These are phyloP conservation scores for Drosophila auraria DNA, from an alignment of 1,140 invertebrate species.

Conservation along the genomic window DNA sequence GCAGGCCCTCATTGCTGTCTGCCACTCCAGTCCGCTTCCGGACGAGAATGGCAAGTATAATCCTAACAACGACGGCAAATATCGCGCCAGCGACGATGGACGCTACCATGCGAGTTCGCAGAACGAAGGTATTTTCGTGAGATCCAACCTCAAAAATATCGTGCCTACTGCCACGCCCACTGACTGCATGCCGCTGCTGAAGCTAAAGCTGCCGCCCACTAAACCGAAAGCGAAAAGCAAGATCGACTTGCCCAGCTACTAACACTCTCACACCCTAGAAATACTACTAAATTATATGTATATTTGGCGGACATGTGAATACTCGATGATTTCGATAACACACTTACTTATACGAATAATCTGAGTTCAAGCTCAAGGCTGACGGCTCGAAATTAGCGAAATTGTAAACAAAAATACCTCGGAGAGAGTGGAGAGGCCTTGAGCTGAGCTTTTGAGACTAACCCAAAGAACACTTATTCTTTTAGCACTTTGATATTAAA, in stretches of 20 bases:
- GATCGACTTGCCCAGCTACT: slow-evolving; percentile 33
- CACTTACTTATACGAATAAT: slow-evolving; percentile 23
- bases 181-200: slow-evolving; percentile 58
- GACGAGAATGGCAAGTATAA: slow-evolving; percentile 81
- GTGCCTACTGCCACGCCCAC: slow-evolving; percentile 53
- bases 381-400: slow-evolving; percentile 36
- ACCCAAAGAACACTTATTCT: slow-evolving; percentile 16
- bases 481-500: slow-evolving; percentile 63
- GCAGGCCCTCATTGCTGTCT: slow-evolving; percentile 75
- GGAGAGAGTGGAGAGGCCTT: slow-evolving; percentile 6
- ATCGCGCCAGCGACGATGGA: slow-evolving; percentile 74
- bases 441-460: slow-evolving; percentile 43
- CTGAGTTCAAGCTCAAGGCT: slow-evolving; percentile 61
- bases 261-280: slow-evolving; percentile 16
- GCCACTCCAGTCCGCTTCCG: slow-evolving; percentile 64
- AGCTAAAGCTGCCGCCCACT: slow-evolving; percentile 48
- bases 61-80: slow-evolving; percentile 67
- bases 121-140: slow-evolving; percentile 80
- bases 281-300: slow-evolving; percentile 5
- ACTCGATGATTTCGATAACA: slow-evolving; percentile 30
- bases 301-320: slow-evolving; percentile 6
- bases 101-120: slow-evolving; percentile 69
- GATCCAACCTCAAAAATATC: slow-evolving; percentile 40
- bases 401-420: slow-evolving; percentile 28
- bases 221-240: slow-evolving; percentile 41